Base-by-base conservation (phyloP, 2,113 vertebrate genomes). In the Lycaon pictus region DNA sequence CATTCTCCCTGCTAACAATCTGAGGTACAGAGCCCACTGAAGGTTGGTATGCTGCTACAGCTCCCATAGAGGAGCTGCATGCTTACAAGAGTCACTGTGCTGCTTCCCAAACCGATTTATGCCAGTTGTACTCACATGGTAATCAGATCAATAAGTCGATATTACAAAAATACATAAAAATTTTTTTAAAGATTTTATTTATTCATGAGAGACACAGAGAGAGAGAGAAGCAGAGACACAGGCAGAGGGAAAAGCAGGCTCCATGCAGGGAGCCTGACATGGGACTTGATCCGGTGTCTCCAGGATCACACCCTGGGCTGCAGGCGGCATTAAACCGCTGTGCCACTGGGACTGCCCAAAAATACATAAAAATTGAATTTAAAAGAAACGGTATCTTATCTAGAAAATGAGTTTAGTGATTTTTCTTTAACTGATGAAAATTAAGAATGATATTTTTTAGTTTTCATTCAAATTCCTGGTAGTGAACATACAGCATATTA, bases 351-450 rank as follows among this genome's bases (percentile, higher is more conserved):
- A 37, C 37, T 37, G 37, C 37, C 37, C 65, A 63, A 88, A 95
- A 81, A 90, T 48, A 27, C 9, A 56, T 55, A 63, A 85, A 76
- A 67, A 82, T 86, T 77, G 27, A 90, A 67, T 67, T 87, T 43
- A 20, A 89, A 96, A 80, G 63, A 84, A 96, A 65, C 13, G 63
- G 22, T 56, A 79, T 85, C n/a, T 43, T 81, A 60, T 35, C 72
- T 96, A 35, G 71, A 80, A 88, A 81, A 81, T 29, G 58, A 83
- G 69, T 62, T 85, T 85, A 94, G 77, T 76, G 37, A 58, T 69
- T 74, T 72, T 72, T 77, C 2, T 95, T 56, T 8, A 62, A 93
- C 74, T 51, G 13, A 51, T 82, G 35, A 82, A 87, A 83, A 77
- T 65, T n/a, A 90, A 89, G 19, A 56, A n/a, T 23, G 11, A 88